Evolutionary conservation across 2,888 invertebrate species (phyloP), one percentile per base, ranked within the genome.

Genomic region (Silvanus unidentatus): DNA sequence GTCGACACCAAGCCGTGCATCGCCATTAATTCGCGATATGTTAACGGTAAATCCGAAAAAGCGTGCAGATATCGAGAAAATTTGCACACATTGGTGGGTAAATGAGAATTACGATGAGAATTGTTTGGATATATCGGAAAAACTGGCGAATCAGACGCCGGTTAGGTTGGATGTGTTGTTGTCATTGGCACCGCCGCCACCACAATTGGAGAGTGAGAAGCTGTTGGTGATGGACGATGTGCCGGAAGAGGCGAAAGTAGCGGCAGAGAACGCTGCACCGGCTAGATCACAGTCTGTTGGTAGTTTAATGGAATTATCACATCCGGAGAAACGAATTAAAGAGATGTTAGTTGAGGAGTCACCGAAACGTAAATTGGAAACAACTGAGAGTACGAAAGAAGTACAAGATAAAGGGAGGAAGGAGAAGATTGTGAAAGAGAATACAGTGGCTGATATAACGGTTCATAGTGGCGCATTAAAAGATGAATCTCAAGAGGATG

Each of bases 1-100:
- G 38, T 88, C 90, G 63, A 88, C 82, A 60, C 93, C 93, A 36
- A 95, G 97, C 50, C 84, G 93, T 90, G 97, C 97, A 1, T 96
- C 97, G 3, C 87, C 92, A 39, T 76, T 99, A 40, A 97, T 99
- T 53, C 81, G 91, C 40, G 90, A 91, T 58, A 92, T 99, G 88
- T 76, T 99, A 60, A 92, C 93, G 1, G 95, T 97, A 34, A 88
- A 90, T 64, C 92, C 97, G 0, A 77, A 83, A 39, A 83, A 88
- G 64, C 80, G 98, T 54, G 94, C 96, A 6, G 89, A 88, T 60
- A 92, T 99, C 54, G 88, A 90, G 50, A 92, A 91, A 69, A 95
- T 99, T 52, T 95, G 97, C 67, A 83, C 85, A 36, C 92, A 99
- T 75, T 88, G 92, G 90, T 99, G 98, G 98, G 89, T 98, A 49